Evolutionary conservation across 2,113 vertebrate species (phyloP).

Genomic region (Chinchilla lanigera): DNA sequence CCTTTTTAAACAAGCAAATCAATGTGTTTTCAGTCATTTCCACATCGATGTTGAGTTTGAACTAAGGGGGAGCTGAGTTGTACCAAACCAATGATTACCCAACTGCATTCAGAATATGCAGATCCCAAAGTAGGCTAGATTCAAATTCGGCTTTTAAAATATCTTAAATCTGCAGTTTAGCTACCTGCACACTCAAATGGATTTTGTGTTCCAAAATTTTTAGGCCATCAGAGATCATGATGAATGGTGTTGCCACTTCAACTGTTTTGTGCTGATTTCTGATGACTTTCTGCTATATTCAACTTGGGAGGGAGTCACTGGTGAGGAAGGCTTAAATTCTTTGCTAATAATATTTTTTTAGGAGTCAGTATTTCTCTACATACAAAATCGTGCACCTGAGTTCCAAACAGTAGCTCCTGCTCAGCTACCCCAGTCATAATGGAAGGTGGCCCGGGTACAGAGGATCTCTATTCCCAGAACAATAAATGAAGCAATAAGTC

Average conservation of each 20-base stretch:
- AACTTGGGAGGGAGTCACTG: background rate
- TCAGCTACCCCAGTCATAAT: background rate
- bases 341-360: background rate
- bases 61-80: background rate
- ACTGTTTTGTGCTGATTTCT: background rate
- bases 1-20: slow-evolving; percentile 31
- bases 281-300: background rate
- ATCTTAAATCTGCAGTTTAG: slow-evolving; percentile 26
- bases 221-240: background rate
- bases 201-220: background rate
- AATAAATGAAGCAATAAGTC: background rate
- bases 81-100: background rate
- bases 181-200: background rate
- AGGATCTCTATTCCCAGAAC: background rate
- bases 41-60: slow-evolving; percentile 40
- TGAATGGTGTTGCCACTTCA: background rate
- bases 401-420: background rate
- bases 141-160: slow-evolving; percentile 30
- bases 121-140: background rate
- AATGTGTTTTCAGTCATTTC: background rate
- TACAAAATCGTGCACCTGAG: background rate
- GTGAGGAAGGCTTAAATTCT: background rate
- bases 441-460: accelerated
- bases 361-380: background rate
- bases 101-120: background rate